A percentile compares a stretch with the other conserved stretches of the same genome.
Evolutionary conservation across 2,113 vertebrate genomes (phyloP).

Genomic region (Tachysurus fulvidraco): DNA sequence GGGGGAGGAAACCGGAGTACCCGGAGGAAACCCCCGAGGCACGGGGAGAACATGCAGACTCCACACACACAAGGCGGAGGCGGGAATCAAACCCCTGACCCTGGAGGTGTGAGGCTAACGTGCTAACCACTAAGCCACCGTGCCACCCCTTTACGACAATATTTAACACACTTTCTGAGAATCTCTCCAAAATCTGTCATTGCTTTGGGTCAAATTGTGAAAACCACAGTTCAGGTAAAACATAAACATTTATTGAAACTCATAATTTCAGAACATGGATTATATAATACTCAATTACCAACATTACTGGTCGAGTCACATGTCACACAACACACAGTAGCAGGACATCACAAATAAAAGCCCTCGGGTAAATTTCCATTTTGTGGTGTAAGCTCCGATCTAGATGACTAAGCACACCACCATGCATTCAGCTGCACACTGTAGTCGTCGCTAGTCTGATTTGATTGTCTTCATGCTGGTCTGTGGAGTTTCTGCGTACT

Average conservation of each 20-base stretch:
- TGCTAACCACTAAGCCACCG: too few species aligned
- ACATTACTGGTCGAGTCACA: not conserved
- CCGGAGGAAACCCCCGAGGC: too few species aligned
- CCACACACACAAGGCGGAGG: too few species aligned
- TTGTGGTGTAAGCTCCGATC: not conserved
- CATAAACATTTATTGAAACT: not conserved
- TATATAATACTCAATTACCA: not conserved
- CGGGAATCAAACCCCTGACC: too few species aligned
- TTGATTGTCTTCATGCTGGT: conserved; percentile 17
- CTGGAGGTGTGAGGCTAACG: too few species aligned
- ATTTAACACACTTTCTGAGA: too few species aligned
- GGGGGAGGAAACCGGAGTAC: too few species aligned
- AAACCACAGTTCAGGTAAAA: not conserved
- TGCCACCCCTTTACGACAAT: too few species aligned
- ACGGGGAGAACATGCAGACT: too few species aligned
- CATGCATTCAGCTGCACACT: not conserved
- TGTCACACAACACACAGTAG: not conserved
- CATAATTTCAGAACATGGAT: not conserved
- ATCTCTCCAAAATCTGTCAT: not conserved
- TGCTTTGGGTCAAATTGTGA: not conserved
- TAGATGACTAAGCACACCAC: conserved; percentile 21
- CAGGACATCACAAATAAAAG: not conserved
- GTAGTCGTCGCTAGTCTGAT: not conserved
- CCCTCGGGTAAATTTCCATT: not conserved
- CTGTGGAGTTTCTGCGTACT: not conserved